Evolutionary conservation across 1,140 invertebrate genomes (phyloP).

Genomic region (Chionoecetes opilio): DNA sequence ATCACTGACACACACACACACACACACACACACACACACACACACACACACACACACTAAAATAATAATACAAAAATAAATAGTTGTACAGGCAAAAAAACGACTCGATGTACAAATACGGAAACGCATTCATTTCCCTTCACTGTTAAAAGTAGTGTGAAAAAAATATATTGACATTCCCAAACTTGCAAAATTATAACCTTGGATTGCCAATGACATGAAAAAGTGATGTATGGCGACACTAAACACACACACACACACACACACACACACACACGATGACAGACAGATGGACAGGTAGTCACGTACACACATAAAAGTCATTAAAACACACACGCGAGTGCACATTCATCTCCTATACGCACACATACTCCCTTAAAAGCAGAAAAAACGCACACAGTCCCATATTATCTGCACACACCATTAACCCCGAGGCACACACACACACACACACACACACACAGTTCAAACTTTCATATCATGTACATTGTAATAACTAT

Average conservation of each 20-base stretch:
- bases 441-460: slow-evolving; percentile 18
- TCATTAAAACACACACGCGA: too few species aligned
- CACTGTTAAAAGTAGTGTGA: background rate
- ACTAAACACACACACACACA: background rate
- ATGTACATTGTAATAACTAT: background rate
- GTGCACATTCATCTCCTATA: too few species aligned
- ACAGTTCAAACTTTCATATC: background rate
- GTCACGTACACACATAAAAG: too few species aligned
- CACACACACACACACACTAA: too few species aligned
- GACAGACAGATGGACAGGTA: background rate
- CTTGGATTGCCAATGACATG: background rate
- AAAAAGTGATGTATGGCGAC: background rate
- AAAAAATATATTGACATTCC: background rate
- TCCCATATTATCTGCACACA: background rate
- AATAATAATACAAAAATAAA: too few species aligned
- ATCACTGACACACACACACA: background rate
- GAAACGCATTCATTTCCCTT: background rate
- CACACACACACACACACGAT: background rate
- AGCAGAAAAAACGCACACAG: background rate
- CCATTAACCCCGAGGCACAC: background rate
- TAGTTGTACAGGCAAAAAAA: background rate
- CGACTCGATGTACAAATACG: background rate
- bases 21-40: background rate
- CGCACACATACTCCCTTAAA: background rate
- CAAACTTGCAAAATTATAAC: background rate